Conservation (phyloP, 2,888 invertebrate species). For the Brachypalpus laphriformis region DNA sequence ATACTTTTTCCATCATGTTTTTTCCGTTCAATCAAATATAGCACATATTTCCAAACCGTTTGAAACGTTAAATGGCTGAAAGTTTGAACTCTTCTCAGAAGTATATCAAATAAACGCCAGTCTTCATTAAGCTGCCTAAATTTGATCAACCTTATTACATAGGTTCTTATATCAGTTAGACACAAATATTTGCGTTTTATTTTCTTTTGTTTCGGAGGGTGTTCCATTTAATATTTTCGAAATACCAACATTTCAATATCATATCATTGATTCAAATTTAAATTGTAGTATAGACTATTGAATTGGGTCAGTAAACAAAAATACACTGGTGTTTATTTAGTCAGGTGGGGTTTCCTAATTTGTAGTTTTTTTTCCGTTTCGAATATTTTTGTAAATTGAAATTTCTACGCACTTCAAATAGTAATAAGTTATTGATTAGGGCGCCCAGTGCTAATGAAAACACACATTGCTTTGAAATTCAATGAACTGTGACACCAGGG, state of each 20-base stretch:
- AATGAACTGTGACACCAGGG: too few relatives aligned
- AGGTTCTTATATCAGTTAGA: background rate
- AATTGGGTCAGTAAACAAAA: background rate
- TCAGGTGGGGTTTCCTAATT: background rate
- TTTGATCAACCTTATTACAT: slow-evolving; percentile 11
- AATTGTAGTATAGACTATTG: background rate
- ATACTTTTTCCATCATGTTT: background rate
- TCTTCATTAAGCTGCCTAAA: background rate
- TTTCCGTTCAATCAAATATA: background rate
- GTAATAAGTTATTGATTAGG: too few relatives aligned
- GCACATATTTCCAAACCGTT: background rate
- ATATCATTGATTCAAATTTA: background rate
- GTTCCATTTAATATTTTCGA: background rate
- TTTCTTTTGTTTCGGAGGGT: background rate
- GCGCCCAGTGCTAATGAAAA: too few relatives aligned
- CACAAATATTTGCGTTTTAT: background rate
- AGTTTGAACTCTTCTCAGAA: background rate
- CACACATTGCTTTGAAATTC: too few relatives aligned
- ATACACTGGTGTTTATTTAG: background rate
- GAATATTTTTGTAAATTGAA: too few relatives aligned
- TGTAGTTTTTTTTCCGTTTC: too few relatives aligned
- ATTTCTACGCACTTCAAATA: too few relatives aligned
- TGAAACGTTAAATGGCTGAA: background rate
- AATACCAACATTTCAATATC: background rate
- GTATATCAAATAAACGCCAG: background rate